phyloP scores from a whole-genome alignment of 1,140 invertebrate species.

The Drosophila bocki region DNA sequence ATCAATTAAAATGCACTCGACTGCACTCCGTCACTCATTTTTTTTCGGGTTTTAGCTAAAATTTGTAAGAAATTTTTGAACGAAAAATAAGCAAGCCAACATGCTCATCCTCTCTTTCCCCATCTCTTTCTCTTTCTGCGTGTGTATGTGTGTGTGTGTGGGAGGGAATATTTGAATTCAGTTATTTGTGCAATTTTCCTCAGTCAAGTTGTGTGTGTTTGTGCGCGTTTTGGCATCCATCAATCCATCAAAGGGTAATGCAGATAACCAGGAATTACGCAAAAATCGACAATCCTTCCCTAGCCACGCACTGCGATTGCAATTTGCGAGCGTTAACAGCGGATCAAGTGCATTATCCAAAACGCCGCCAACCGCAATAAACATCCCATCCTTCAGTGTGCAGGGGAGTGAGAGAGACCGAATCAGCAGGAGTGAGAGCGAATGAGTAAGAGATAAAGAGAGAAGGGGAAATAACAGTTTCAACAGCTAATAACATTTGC shows the following conservation, averaged over 20 bases:
- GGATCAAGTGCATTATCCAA: conserved; percentile 42
- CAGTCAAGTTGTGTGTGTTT: conserved; percentile 72
- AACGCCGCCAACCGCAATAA: conserved; percentile 58
- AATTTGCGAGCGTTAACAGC: conserved; percentile 10
- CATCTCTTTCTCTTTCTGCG: conserved; percentile 5
- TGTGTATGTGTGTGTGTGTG: conserved; percentile 12
- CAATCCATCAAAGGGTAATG: conserved; percentile 34
- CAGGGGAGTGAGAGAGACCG: conserved; percentile 1
- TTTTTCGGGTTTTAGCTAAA: conserved; percentile 47
- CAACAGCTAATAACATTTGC: conserved; percentile 51
- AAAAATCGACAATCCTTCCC: conserved; percentile 20
- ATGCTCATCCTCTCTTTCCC: conserved; percentile 12
- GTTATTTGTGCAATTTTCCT: conserved; percentile 81
- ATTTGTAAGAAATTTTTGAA: conserved; percentile 66
- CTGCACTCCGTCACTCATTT: conserved; percentile 49
- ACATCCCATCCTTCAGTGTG: conserved; percentile 46
- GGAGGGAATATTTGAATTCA: conserved; percentile 71
- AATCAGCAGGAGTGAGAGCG: not conserved
- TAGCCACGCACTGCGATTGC: not conserved
- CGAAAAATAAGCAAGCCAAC: conserved; percentile 31
- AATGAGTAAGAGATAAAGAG: conserved; percentile 1
- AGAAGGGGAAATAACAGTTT: conserved; percentile 35
- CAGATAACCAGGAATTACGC: conserved; percentile 19
- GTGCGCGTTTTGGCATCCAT: conserved; percentile 53
- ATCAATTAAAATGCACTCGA: conserved; percentile 83